A percentile compares a stretch with the other conserved stretches of the same genome.
Evolutionary conservation across 2,888 invertebrate genomes (phyloP).

Genomic region (Eilema caniola): DNA sequence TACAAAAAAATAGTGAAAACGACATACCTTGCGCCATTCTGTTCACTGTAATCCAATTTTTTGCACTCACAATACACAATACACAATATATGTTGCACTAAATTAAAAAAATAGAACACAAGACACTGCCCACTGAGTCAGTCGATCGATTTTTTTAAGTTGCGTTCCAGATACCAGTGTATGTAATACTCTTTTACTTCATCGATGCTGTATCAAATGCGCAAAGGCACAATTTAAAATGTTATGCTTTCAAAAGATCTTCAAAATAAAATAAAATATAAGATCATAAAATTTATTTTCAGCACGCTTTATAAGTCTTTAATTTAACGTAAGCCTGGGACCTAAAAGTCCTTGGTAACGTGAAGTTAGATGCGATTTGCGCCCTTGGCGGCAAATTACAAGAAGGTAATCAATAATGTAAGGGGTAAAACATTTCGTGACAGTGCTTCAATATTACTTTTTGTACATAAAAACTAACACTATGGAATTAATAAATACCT

Average conservation of each 20-base stretch:
- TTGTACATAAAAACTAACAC: slow-evolving; percentile 40
- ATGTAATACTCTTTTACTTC: not conserved
- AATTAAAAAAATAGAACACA: slow-evolving; percentile 47
- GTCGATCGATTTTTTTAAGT: slow-evolving; percentile 55
- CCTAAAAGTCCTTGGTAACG: slow-evolving; percentile 27
- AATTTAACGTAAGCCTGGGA: slow-evolving; percentile 16
- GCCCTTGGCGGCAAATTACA: slow-evolving; percentile 59
- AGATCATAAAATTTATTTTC: too few relatives aligned
- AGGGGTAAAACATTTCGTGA: slow-evolving; percentile 33
- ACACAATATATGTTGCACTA: slow-evolving; percentile 20
- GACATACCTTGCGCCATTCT: slow-evolving; percentile 78
- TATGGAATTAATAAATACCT: not conserved
- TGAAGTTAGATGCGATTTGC: slow-evolving; percentile 38
- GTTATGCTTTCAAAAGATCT: too few relatives aligned
- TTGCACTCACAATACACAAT: slow-evolving; percentile 34
- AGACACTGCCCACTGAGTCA: slow-evolving; percentile 60
- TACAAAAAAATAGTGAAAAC: slow-evolving; percentile 30
- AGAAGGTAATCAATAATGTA: slow-evolving; percentile 58
- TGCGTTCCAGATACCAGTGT: slow-evolving; percentile 29
- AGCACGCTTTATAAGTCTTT: too few relatives aligned
- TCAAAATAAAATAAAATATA: too few relatives aligned
- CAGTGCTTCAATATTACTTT: slow-evolving; percentile 33
- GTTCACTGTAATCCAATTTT: slow-evolving; percentile 37
- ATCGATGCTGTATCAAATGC: not conserved
- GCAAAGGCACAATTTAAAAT: not conserved